A percentile compares a stretch with the other conserved stretches of the same genome.
These are phyloP conservation scores for Hoplodrina blanda DNA, from an alignment of 2,888 invertebrate species.

Conservation along the genomic window DNA sequence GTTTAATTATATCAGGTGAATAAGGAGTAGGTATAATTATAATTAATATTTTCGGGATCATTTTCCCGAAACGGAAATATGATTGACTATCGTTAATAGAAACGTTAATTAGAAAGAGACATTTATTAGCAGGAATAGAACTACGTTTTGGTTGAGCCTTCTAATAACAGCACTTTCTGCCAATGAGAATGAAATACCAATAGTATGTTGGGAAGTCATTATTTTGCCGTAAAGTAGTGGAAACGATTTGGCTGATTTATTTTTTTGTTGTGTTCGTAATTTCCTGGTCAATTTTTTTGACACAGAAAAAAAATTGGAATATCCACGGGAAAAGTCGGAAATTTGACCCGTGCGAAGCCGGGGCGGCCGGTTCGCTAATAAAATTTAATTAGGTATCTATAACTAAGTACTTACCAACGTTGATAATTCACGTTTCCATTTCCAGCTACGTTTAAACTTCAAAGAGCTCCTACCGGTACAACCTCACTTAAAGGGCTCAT, in stretches of 20 bases:
- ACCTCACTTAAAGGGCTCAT: constrained; percentile 20
- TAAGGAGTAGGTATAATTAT: background rate
- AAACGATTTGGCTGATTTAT: too few species aligned
- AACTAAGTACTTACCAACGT: background rate
- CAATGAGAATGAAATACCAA: constrained; percentile 14
- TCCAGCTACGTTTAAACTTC: background rate
- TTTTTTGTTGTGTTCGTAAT: too few species aligned
- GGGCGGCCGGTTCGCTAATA: background rate
- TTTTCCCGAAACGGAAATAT: constrained; percentile 16
- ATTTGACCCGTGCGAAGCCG: too few species aligned
- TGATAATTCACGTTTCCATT: background rate
- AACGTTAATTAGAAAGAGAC: background rate
- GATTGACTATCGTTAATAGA: background rate
- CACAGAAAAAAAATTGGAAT: too few species aligned
- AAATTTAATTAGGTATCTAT: background rate
- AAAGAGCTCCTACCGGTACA: constrained; percentile 6
- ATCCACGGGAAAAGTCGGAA: too few species aligned
- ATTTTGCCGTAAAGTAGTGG: background rate
- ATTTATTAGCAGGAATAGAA: constrained; percentile 12
- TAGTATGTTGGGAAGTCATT: background rate
- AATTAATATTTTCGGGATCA: constrained; percentile 6
- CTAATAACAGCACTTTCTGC: constrained; percentile 1
- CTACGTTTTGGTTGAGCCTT: background rate
- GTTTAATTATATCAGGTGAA: background rate
- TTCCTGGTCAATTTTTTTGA: too few species aligned